phyloP scores from a whole-genome alignment of 2,888 invertebrate genomes.

The Cordilura impudica region DNA sequence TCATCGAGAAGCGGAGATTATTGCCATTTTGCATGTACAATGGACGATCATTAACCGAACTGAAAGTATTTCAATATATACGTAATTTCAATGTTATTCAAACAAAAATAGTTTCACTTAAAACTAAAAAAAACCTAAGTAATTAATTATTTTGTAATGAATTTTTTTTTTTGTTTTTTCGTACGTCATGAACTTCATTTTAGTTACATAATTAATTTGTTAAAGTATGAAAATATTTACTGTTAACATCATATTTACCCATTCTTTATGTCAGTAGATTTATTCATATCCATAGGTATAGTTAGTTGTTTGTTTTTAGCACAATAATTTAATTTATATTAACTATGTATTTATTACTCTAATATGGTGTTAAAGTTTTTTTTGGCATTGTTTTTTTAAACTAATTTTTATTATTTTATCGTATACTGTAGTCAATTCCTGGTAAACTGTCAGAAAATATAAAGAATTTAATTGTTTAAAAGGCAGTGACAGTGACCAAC shows the following conservation, averaged over 20 bases:
- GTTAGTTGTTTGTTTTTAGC: constrained; percentile 41
- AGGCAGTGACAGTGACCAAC: too few relatives aligned
- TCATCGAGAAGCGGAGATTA: constrained; percentile 62
- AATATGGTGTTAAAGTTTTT: constrained; percentile 23
- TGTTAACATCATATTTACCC: constrained; percentile 59
- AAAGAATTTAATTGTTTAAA: too few relatives aligned
- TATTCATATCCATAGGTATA: constrained; percentile 56
- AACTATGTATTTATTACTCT: constrained; percentile 11
- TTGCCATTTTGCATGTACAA: constrained; percentile 75
- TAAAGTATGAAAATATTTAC: neutral
- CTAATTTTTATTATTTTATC: constrained; percentile 18
- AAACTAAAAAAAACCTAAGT: neutral
- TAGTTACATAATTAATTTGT: neutral
- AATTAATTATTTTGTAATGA: neutral
- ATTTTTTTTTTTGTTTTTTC: neutral
- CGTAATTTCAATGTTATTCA: neutral
- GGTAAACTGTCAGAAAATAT: constrained; percentile 2
- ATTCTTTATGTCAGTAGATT: constrained; percentile 62
- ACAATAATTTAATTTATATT: constrained; percentile 23
- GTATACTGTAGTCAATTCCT: neutral
- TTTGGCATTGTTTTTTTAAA: constrained; percentile 42
- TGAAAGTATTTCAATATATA: constrained; percentile 55
- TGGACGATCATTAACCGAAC: constrained; percentile 73
- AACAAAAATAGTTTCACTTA: constrained; percentile 13
- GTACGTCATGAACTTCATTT: too few relatives aligned